Percentiles rank a stretch among this genome's conserved stretches.
These are phyloP conservation scores for Cacatua alba DNA, from an alignment of 2,113 vertebrate genomes.

Conservation along the genomic window DNA sequence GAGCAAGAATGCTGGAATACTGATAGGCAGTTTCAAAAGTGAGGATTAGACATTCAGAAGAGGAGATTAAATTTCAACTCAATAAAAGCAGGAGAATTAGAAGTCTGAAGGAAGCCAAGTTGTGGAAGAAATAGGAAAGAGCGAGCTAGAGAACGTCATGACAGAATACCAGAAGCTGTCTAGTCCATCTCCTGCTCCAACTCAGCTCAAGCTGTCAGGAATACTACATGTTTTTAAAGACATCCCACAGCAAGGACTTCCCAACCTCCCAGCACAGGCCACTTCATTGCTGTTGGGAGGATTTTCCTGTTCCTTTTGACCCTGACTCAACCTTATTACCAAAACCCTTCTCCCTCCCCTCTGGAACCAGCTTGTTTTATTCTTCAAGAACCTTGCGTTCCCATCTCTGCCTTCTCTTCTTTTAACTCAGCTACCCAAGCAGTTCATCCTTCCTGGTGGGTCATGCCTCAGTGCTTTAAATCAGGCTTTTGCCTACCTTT, in stretches of 20 bases:
- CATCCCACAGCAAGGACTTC: not conserved
- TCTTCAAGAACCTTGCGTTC: not conserved
- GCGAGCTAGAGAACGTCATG: not conserved
- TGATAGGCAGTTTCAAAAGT: not conserved
- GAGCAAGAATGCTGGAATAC: not conserved
- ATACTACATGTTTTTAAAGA: rapidly evolving
- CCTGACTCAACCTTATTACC: not conserved
- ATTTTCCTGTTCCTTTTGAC: not conserved
- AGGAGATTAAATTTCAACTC: not conserved
- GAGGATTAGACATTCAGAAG: not conserved
- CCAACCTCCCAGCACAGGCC: not conserved
- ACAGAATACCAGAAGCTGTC: not conserved
- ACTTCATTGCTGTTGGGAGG: not conserved
- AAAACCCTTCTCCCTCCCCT: not conserved
- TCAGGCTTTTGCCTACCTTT: not conserved
- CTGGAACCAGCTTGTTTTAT: not conserved
- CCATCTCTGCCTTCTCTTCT: not conserved
- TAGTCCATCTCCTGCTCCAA: not conserved
- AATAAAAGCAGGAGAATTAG: not conserved
- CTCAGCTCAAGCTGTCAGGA: not conserved
- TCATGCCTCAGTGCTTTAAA: not conserved
- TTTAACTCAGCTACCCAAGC: not conserved
- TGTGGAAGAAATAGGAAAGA: not conserved
- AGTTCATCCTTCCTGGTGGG: not conserved
- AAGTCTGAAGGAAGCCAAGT: not conserved